Conservation (phyloP, 2,797 vertebrate species). For the Anguilla anguilla region DNA sequence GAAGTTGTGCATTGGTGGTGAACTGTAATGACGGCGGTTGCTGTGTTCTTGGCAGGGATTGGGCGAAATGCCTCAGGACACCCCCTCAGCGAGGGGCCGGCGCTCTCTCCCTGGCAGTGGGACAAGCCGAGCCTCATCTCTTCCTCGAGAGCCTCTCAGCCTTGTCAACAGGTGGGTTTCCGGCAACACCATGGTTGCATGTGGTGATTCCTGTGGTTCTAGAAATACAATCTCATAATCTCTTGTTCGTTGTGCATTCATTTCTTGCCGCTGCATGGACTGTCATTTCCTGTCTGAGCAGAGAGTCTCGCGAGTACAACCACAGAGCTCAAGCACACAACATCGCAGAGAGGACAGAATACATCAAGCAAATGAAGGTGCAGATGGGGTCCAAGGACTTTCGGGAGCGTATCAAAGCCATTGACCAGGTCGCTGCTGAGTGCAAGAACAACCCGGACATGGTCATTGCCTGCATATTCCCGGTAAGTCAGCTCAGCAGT, state of each 20-base stretch:
- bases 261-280: neutral
- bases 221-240: neutral
- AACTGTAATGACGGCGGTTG: neutral
- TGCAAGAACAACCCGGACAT: conserved; percentile 80
- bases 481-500: conserved; percentile 55
- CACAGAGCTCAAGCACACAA: conserved; percentile 73
- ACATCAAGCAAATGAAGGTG: conserved; percentile 74
- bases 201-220: neutral
- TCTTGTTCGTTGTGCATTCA: neutral
- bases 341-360: conserved; percentile 82
- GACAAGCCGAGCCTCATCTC: conserved; percentile 78
- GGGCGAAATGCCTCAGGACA: conserved; percentile 84
- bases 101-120: conserved; percentile 80
- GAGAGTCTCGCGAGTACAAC: conserved; percentile 66
- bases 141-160: conserved; percentile 77
- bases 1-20: neutral
- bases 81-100: conserved; percentile 83
- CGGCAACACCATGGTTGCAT: neutral
- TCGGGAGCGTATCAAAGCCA: conserved; percentile 83
- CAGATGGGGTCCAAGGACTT: conserved; percentile 86
- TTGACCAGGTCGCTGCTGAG: conserved; percentile 82
- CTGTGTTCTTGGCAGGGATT: conserved; percentile 75
- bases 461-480: conserved; percentile 79
- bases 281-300: conserved; percentile 38
- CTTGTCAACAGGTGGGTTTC: conserved; percentile 74